Conservation (phyloP, 1,140 invertebrate genomes). For the Drosophila nannoptera region DNA sequence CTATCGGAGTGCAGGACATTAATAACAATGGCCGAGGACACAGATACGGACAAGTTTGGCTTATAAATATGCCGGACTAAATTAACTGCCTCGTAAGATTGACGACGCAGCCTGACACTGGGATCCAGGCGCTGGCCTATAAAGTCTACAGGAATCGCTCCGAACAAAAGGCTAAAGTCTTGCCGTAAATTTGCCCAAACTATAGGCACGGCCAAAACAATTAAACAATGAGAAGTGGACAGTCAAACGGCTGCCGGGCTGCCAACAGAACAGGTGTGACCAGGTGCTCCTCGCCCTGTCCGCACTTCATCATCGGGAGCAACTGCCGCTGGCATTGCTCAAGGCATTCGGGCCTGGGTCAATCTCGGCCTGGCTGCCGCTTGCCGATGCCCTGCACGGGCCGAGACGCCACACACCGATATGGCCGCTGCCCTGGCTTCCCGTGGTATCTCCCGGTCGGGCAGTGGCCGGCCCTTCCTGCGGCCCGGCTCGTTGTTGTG, state of each 20-base stretch:
- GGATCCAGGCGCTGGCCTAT: conserved; percentile 21
- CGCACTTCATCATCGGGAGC: conserved; percentile 45
- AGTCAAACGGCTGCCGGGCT: conserved; percentile 31
- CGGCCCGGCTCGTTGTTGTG: conserved; percentile 16
- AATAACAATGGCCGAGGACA: conserved; percentile 32
- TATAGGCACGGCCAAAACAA: conserved; percentile 23
- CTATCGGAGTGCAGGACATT: conserved; percentile 35
- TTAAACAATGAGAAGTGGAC: conserved; percentile 48
- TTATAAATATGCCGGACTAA: conserved; percentile 39
- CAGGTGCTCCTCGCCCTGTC: conserved; percentile 35
- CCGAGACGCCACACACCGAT: too few species aligned
- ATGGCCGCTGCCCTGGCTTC: too few species aligned
- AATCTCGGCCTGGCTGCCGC: background rate
- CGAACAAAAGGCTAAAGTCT: conserved; percentile 38
- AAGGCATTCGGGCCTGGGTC: conserved; percentile 1
- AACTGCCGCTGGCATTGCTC: conserved; percentile 27
- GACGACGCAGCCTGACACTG: conserved; percentile 21
- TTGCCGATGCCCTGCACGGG: background rate
- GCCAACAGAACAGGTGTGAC: conserved; percentile 35
- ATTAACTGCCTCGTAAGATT: conserved; percentile 45
- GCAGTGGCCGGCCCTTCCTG: background rate
- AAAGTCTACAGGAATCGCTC: conserved; percentile 23
- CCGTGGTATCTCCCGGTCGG: background rate
- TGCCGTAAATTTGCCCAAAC: conserved; percentile 34
- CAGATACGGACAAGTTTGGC: conserved; percentile 9